Evolutionary conservation across 2,888 invertebrate genomes (phyloP), one percentile per base, ranked within the genome.

Genomic region (Xanthorhoe designata): DNA sequence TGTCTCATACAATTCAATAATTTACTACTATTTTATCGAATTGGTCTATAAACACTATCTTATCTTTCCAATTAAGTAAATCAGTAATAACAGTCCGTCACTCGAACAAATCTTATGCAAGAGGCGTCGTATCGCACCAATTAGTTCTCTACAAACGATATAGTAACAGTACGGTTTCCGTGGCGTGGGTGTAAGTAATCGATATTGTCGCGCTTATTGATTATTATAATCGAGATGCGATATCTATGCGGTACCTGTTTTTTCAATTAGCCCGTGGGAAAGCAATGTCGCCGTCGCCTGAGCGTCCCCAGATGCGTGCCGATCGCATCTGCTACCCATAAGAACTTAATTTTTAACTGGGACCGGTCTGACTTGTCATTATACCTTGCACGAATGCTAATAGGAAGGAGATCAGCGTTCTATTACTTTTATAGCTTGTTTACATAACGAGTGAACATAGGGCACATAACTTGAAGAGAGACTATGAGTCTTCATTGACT

Each of bases 251-350:
- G 78, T 77, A 80, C 83, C 76, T 73, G 79, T 79, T 83, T 85
- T 86, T 84, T 80, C 83, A 83, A 84, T 84, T 77, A 77, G 72
- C 61, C 80, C 90, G 91, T 91, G 91, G 89, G 91, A 91, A 90
- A 84, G 85, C 81, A 85, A 88, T 87, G 87, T 75, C 71, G 80
- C 70, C 68, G 75, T 74, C 32, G 74, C 69, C 67, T 70, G 75
- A 61, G 68, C 70, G 73, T 57, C 45, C 61, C 71, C 78, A 80
- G 76, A 81, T 81, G 81, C 81, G 77, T 74, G 79, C 77, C 78
- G 78, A 81, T 79, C 80, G 76, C 85, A 85, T 86, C 83, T 86
- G 84, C 80, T 78, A 78, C 77, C 78, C 81, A 80, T 79, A 83
- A 86, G 81, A 84, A 85, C 79, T 84, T 80, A 82, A 86, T 85